These are phyloP conservation scores for Corapipo altera DNA, from an alignment of 2,113 vertebrate genomes.

Conservation along the genomic window DNA sequence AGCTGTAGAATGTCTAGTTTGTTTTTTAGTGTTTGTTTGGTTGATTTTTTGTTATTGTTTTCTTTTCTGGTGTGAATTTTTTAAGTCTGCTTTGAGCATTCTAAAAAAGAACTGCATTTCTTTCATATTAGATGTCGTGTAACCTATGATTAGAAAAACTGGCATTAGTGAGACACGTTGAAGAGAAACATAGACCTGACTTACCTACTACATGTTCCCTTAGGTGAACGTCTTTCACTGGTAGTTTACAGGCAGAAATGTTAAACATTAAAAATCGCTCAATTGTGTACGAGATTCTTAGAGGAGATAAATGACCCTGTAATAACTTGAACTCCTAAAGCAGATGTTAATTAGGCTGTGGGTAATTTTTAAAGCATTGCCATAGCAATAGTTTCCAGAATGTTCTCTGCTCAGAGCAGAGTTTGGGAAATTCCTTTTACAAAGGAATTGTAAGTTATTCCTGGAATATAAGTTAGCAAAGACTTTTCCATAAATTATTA, in stretches of 20 bases:
- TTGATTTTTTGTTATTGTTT: neutral
- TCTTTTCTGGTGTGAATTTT: neutral
- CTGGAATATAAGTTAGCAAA: neutral
- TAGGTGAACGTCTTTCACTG: neutral
- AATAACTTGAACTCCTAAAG: neutral
- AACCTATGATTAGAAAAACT: neutral
- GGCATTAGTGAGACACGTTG: neutral
- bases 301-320: slow-evolving; percentile 38
- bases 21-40: neutral
- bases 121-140: neutral
- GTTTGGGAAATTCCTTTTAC: neutral
- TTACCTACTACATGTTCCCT: neutral
- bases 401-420: neutral
- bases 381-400: neutral
- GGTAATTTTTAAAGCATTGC: slow-evolving; percentile 25
- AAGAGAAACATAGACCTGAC: neutral
- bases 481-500: neutral
- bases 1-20: neutral
- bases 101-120: neutral
- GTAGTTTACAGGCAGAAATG: neutral
- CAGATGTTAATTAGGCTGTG: slow-evolving; percentile 43
- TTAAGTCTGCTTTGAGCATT: neutral
- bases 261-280: slow-evolving; percentile 59
- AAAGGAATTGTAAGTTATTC: neutral
- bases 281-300: neutral